Conservation (phyloP, 2,797 vertebrate genomes). For the Myotis daubentonii region DNA sequence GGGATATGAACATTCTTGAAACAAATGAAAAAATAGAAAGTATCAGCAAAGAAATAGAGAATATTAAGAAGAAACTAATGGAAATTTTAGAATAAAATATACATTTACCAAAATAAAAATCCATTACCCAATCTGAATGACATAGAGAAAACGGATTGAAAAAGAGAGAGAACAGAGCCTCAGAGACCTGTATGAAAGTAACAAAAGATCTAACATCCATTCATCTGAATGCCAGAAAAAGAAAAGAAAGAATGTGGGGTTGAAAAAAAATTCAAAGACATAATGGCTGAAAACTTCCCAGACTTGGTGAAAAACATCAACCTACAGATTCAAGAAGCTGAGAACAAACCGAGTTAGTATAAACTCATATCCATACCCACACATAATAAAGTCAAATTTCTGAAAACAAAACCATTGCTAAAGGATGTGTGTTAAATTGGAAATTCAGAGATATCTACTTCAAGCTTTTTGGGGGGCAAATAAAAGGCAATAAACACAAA, state of each 20-base stretch:
- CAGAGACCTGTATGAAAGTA: background rate
- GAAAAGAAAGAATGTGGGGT: background rate
- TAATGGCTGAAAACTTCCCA: background rate
- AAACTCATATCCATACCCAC: background rate
- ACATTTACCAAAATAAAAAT: background rate
- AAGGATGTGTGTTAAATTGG: constrained; percentile 8
- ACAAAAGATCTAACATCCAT: background rate
- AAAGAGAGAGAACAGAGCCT: background rate
- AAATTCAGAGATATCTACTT: constrained; percentile 38
- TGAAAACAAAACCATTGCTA: constrained; percentile 24
- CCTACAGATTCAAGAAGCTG: constrained; percentile 5
- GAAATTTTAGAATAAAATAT: constrained; percentile 19
- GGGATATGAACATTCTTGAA: background rate
- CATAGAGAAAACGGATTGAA: background rate
- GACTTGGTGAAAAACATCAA: background rate
- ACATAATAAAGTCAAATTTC: constrained; percentile 35
- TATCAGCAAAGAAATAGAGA: constrained; percentile 19
- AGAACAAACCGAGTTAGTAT: background rate
- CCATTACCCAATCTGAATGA: background rate
- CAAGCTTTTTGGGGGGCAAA: background rate
- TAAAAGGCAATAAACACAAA: constrained; percentile 21
- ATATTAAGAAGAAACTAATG: background rate
- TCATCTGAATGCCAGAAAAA: background rate
- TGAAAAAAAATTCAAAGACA: constrained; percentile 9
- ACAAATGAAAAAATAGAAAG: background rate